These are phyloP conservation scores for Melinaea menophilus DNA, from an alignment of 2,888 invertebrate species.

Conservation along the genomic window DNA sequence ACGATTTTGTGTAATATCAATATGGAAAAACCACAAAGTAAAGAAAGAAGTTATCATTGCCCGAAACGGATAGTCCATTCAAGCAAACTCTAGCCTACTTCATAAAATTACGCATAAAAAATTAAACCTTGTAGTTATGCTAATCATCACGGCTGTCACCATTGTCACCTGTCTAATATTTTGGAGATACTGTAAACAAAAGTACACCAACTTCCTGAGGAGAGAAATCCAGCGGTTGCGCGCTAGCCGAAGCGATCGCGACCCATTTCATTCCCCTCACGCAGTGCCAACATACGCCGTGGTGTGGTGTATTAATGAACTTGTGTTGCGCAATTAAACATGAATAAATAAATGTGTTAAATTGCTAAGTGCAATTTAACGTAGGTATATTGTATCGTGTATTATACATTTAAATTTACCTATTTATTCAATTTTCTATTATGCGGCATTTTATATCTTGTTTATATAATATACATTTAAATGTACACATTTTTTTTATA, in stretches of 20 bases:
- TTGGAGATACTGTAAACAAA: slow-evolving; percentile 6
- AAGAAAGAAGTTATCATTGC: slow-evolving; percentile 11
- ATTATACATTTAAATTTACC: slow-evolving; percentile 2
- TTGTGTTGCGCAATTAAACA: neutral
- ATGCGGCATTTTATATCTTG: neutral
- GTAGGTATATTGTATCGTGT: slow-evolving; percentile 5
- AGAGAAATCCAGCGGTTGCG: slow-evolving; percentile 8
- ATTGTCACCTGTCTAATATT: neutral
- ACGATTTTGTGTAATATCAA: too few species aligned
- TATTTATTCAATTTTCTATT: neutral
- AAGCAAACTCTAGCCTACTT: neutral
- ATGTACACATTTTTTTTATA: neutral
- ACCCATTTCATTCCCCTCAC: neutral
- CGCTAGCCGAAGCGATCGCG: slow-evolving; percentile 3
- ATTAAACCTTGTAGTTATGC: slow-evolving; percentile 3
- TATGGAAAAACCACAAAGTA: too few species aligned
- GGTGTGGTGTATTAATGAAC: slow-evolving; percentile 4
- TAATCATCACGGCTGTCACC: slow-evolving; percentile 1
- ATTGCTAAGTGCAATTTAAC: slow-evolving; percentile 1
- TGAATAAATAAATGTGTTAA: slow-evolving; percentile 1
- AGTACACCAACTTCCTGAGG: slow-evolving; percentile 12
- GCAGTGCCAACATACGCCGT: slow-evolving; percentile 9
- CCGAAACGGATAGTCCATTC: slow-evolving; percentile 7
- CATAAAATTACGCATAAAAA: slow-evolving; percentile 10
- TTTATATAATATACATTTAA: slow-evolving; percentile 3